A percentile compares a stretch with the other conserved stretches of the same genome.
Evolutionary conservation across 2,797 vertebrate genomes (phyloP).

Genomic region (Pseudotriccus pelzelni): DNA sequence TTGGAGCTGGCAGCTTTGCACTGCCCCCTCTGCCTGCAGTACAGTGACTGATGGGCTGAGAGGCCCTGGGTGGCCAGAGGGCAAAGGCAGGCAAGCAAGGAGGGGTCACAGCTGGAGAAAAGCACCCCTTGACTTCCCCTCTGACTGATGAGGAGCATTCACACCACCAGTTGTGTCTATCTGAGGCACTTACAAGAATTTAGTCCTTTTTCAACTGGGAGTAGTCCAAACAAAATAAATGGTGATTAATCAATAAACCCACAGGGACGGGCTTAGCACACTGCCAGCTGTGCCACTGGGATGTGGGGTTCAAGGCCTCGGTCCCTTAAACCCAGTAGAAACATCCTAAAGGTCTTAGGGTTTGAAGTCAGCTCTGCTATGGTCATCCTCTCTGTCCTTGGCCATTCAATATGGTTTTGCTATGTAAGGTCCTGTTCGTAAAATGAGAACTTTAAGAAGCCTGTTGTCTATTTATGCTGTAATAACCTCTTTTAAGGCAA

Average conservation of each 20-base stretch:
- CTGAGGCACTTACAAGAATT: background rate
- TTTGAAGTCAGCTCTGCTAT: background rate
- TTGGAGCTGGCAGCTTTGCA: background rate
- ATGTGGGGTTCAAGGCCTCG: background rate
- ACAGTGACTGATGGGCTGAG: background rate
- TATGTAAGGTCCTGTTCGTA: background rate
- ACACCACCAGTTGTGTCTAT: background rate
- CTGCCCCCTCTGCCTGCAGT: background rate
- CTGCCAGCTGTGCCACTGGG: accelerated
- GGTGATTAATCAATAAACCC: background rate
- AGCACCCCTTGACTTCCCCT: background rate
- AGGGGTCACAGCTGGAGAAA: background rate
- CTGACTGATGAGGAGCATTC: background rate
- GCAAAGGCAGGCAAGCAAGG: background rate
- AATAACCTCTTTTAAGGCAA: background rate
- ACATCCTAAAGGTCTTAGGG: background rate
- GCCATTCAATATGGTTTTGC: background rate
- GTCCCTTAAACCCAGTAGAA: background rate
- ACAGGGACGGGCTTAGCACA: background rate
- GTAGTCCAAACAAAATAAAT: background rate
- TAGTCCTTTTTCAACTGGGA: background rate
- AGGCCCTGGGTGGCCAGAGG: background rate
- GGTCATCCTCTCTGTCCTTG: background rate
- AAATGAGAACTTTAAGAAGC: background rate
- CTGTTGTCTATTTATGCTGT: background rate